Evolutionary conservation across 2,888 invertebrate species (phyloP).

Genomic region (Chalcis sispes): DNA sequence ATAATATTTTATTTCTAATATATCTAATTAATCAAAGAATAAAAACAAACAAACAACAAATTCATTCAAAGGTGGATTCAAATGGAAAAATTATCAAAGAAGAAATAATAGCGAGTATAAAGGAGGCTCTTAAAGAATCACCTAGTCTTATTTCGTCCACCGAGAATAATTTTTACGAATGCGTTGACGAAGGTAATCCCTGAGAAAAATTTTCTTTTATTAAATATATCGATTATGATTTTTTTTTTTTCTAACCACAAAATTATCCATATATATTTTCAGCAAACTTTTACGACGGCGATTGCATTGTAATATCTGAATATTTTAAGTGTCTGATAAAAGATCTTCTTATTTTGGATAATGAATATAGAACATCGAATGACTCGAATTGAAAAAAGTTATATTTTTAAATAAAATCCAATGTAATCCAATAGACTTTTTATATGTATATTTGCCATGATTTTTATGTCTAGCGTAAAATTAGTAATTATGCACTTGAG

Average conservation of each 20-base stretch:
- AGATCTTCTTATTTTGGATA: constrained; percentile 23
- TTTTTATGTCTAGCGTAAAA: constrained; percentile 46
- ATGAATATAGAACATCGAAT: background rate
- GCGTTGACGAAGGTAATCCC: constrained; percentile 39
- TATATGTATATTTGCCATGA: constrained; percentile 11
- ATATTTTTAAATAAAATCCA: background rate
- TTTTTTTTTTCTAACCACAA: constrained; percentile 3
- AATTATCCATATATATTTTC: constrained; percentile 3
- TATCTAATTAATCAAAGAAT: background rate
- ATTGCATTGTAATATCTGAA: constrained; percentile 19
- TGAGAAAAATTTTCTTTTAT: background rate
- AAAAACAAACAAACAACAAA: background rate
- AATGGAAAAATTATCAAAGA: constrained; percentile 42
- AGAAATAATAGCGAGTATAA: constrained; percentile 29
- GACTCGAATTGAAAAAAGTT: too few relatives aligned
- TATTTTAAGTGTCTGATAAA: constrained; percentile 44
- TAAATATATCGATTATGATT: background rate
- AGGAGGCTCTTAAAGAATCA: background rate
- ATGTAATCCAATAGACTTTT: background rate
- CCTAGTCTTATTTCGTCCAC: background rate
- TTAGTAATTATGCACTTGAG: constrained; percentile 51
- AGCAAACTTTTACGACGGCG: constrained; percentile 23
- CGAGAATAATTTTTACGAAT: constrained; percentile 31
- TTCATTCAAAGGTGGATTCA: constrained; percentile 14
- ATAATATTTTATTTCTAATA: background rate